Base-by-base conservation (phyloP, 2,113 vertebrate genomes). In the Piaya cayana region DNA sequence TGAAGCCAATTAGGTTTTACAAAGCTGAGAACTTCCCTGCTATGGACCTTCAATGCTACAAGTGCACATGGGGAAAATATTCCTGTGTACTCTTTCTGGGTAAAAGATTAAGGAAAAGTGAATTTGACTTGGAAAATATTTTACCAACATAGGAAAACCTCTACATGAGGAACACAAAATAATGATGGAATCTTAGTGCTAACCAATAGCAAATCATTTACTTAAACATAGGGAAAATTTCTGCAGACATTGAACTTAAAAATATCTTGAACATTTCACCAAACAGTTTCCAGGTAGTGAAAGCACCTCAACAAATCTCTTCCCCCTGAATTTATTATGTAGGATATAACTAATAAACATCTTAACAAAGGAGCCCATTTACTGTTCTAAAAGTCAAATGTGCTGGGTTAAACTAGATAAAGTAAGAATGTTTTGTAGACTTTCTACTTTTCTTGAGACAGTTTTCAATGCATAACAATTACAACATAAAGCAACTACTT, bases 221-320 rank as follows among this genome's bases (percentile, higher is more conserved):
- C 19, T 17, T 75, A 76, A 70, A 42, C 19, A 52, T 6, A 29
- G 22, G 76, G 30, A 37, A 70, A 72, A 3, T 15, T 92, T 88
- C 26, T 83, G 37, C 20, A 67, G 27, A 14, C 23, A 27, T 86
- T 81, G 37, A 74, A 64, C 11, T 90, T 86, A 42, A 93, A 67
- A 90, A 49, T 22, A 34, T 0, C 0, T 39, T 64, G n/a, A 56
- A 26, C 1, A 0, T 80, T 80, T 87, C 72, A 12, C 22, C 15
- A n/a, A 26, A 72, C 7, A 29, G 4, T 56, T 64, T 47, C 32
- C 29, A 64, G 22, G 27, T 36, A 58, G 20, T 77, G 45, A 68
- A 83, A 89, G 32, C 11, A 89, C 25, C 27, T 6, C 1, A 36
- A 27, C 23, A 80, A 11, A 17, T 58, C 8, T 64, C 15, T 72